Conservation (phyloP, 2,888 invertebrate genomes). For the Drosophila peninsularis region DNA sequence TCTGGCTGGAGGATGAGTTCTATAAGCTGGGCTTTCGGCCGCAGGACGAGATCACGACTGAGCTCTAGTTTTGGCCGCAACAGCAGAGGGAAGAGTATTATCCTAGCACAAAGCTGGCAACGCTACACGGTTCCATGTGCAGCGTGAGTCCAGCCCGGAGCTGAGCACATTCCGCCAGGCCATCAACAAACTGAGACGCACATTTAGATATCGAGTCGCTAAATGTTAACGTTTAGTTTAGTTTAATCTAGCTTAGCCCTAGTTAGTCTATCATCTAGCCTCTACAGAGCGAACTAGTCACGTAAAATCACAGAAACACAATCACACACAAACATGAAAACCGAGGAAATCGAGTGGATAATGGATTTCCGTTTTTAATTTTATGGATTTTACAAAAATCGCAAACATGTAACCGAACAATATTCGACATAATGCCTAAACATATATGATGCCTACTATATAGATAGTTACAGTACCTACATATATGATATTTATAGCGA, state of each 20-base stretch:
- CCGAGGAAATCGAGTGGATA: constrained; percentile 35
- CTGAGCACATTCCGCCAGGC: constrained; percentile 74
- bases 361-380: constrained; percentile 55
- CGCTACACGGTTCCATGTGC: constrained; percentile 54
- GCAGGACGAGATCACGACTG: constrained; percentile 95
- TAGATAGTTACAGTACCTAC: constrained; percentile 48
- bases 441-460: constrained; percentile 37
- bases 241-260: constrained; percentile 32
- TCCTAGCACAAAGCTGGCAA: constrained; percentile 54
- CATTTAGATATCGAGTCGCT: constrained; percentile 66
- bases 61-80: constrained; percentile 86
- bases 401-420: constrained; percentile 58
- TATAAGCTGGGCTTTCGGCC: constrained; percentile 93
- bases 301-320: constrained; percentile 65
- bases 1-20: constrained; percentile 92
- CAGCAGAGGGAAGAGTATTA: constrained; percentile 57
- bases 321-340: constrained; percentile 32
- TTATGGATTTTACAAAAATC: constrained; percentile 77
- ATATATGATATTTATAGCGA: constrained; percentile 49
- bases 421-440: constrained; percentile 52
- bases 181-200: constrained; percentile 68
- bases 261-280: constrained; percentile 46
- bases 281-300: constrained; percentile 73
- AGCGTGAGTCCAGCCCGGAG: constrained; percentile 58
- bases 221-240: constrained; percentile 72